Evolutionary conservation across 2,113 vertebrate species (phyloP).

Genomic region (Dromaius novaehollandiae): DNA sequence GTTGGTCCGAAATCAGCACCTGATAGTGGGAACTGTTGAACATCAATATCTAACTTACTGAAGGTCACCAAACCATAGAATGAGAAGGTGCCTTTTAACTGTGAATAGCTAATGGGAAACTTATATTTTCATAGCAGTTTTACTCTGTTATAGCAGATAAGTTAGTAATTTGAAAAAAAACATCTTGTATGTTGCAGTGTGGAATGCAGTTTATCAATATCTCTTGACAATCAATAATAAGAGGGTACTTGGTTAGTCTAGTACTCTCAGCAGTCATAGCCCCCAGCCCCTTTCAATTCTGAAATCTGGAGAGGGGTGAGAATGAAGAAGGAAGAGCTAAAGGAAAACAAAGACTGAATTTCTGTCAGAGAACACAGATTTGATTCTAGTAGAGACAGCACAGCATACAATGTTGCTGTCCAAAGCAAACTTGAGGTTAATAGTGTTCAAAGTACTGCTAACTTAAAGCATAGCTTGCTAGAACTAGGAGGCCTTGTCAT

Average conservation of each 20-base stretch:
- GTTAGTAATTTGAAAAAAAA: not conserved
- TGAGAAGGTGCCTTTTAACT: not conserved
- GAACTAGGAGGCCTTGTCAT: fast-evolving
- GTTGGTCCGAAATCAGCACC: not conserved
- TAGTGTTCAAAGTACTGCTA: not conserved
- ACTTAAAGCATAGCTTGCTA: not conserved
- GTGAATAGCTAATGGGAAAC: not conserved
- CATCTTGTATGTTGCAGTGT: not conserved
- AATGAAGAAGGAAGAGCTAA: not conserved
- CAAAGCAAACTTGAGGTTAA: not conserved
- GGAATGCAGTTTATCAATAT: not conserved
- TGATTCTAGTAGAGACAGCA: not conserved
- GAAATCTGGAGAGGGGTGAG: not conserved
- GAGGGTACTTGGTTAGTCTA: not conserved
- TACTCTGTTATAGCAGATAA: not conserved
- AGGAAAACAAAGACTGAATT: not conserved
- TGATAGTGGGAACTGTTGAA: not conserved
- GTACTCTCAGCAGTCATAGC: not conserved
- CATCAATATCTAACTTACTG: not conserved
- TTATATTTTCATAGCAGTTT: not conserved
- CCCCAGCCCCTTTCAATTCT: not conserved
- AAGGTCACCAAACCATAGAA: not conserved
- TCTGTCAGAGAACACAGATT: not conserved
- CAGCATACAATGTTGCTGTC: not conserved
- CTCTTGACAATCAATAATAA: not conserved